Percentiles rank a stretch among this genome's conserved stretches.
phyloP scores from a whole-genome alignment of 23 tunicate species.

The Ciona savignyi region DNA sequence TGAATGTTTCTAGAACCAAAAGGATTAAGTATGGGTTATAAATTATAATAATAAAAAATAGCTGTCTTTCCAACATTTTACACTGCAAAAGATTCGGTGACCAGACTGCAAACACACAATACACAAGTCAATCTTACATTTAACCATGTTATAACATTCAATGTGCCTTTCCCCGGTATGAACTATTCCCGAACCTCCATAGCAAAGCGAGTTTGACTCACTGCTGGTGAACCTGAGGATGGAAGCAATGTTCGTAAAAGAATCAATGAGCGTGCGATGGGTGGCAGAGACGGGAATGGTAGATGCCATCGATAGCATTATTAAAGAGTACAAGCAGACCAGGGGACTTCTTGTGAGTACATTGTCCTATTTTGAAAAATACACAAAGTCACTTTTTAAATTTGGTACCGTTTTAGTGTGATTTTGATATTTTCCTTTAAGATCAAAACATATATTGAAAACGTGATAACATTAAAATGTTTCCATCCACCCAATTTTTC shows the following conservation, averaged over 20 bases:
- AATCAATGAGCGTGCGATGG: conserved; percentile 89
- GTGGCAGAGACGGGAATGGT: conserved; percentile 91
- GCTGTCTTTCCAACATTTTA: background rate
- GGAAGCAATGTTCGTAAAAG: conserved; percentile 89
- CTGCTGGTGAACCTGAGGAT: conserved; percentile 81
- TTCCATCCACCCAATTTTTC: background rate
- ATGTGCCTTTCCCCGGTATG: too few relatives aligned
- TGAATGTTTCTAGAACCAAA: too few relatives aligned
- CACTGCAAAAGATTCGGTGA: too few relatives aligned
- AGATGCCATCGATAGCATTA: conserved; percentile 62
- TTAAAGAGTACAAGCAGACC: conserved; percentile 86
- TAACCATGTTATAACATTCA: too few relatives aligned
- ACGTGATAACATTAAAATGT: too few relatives aligned
- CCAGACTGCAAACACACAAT: too few relatives aligned
- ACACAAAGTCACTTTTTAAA: too few relatives aligned
- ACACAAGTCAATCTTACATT: too few relatives aligned
- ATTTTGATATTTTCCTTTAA: background rate
- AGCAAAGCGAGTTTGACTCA: conserved; percentile 94
- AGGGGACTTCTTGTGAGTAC: conserved; percentile 83
- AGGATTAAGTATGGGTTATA: too few relatives aligned
- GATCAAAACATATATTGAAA: background rate
- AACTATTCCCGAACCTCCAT: background rate
- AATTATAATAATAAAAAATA: background rate
- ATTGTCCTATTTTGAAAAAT: too few relatives aligned
- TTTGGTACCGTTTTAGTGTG: too few relatives aligned